Evolutionary conservation across 2,888 invertebrate genomes (phyloP).

Genomic region (Pardosa pseudoannulata): DNA sequence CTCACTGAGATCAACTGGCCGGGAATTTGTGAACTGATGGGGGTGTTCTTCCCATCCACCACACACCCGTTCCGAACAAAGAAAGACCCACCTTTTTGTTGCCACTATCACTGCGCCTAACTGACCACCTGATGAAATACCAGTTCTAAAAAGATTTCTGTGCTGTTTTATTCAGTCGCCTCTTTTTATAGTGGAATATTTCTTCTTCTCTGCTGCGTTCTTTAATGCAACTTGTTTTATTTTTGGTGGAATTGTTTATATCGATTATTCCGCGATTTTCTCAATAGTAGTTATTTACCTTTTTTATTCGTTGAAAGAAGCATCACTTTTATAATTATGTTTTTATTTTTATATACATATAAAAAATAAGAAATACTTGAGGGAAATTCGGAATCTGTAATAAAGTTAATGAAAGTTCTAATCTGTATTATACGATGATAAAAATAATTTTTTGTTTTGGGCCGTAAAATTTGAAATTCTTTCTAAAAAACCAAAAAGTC

Average conservation of each 20-base stretch:
- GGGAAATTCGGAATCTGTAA: no score
- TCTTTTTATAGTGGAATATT: not conserved
- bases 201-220: not conserved
- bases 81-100: conserved; percentile 38
- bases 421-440: no score
- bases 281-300: not conserved
- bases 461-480: no score
- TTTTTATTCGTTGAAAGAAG: no score
- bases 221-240: no score
- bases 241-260: no score
- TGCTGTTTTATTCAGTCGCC: conserved; percentile 35
- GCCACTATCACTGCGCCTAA: conserved; percentile 56
- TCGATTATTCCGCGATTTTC: not conserved
- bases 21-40: conserved; percentile 63
- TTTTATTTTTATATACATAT: no score
- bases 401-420: no score
- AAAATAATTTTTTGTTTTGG: no score
- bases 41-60: conserved; percentile 22
- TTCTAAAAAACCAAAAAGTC: no score
- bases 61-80: conserved; percentile 23
- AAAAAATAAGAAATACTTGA: no score
- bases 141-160: conserved; percentile 52
- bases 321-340: no score
- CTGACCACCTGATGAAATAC: conserved; percentile 62
- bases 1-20: conserved; percentile 69